Base-by-base conservation (phyloP, 2,113 vertebrate genomes). In the Patagioenas fasciata region DNA sequence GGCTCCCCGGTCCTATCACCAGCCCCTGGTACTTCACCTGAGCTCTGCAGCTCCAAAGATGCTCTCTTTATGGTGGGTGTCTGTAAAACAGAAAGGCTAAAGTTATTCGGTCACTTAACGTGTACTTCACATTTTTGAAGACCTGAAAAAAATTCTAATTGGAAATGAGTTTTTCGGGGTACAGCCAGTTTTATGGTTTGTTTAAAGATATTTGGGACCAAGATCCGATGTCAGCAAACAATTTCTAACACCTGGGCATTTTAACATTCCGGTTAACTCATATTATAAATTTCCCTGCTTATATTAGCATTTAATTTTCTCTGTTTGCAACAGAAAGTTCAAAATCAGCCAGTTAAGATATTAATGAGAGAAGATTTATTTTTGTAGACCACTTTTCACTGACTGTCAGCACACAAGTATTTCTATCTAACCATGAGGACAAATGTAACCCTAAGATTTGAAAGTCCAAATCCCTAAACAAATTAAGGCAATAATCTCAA, bases 401-500 rank as follows among this genome's bases (percentile, higher is more conserved):
- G 91, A 83, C 84, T 96, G 89, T 81, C 85, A 94, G 70, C 83
- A 84, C 80, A 91, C 74, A 95, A 93, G 74, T 84, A 74, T 89
- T 91, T 80, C 79, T 61, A 80, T 57, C 84, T 91, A 62, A 75
- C 77, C 11, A 31, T 9, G 60, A 85, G 40, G 80, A 89, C 42
- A 93, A 91, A 91, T 20, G 34, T 64, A 85, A 93, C 72, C 16
- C 80, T 32, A 94, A 93, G 50, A 80, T 26, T 40, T 77, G 57
- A 93, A 94, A 91, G 72, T 58, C 7, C 13, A 13, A 94, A 62
- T 64, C 89, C 44, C 87, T 93, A 53, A 91, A 90, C 65, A 88
- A 94, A 96, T 80, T 58, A 78, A 70, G 36, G 85, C 57, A 97
- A 92, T 94, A 95, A 96, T 93, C 95, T 77, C 87, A 89, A 87